phyloP scores from a whole-genome alignment of 2,113 vertebrate species.

The Odocoileus hemionus region DNA sequence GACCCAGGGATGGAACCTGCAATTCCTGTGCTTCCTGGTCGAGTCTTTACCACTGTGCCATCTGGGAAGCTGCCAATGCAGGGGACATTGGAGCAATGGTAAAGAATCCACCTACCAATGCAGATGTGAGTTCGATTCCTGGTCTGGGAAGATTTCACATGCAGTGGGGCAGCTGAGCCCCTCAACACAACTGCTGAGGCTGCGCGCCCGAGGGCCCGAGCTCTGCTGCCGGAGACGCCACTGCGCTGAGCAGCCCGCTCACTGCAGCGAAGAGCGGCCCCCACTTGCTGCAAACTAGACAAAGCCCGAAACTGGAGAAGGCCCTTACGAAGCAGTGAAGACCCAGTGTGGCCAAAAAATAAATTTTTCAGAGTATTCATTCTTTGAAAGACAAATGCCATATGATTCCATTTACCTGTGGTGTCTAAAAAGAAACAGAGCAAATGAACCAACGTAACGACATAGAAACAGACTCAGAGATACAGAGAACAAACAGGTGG shows the following conservation, averaged over 20 bases:
- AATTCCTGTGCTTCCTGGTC: not conserved
- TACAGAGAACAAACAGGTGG: not conserved
- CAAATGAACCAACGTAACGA: not conserved
- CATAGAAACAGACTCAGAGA: not conserved
- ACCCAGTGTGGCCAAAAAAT: not conserved
- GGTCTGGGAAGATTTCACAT: not conserved
- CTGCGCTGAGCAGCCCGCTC: fast-evolving
- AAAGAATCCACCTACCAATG: too few species aligned
- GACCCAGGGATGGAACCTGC: not conserved
- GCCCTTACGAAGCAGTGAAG: not conserved
- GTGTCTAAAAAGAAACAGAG: not conserved
- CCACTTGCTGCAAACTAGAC: not conserved
- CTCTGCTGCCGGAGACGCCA: not conserved
- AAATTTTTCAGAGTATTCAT: not conserved
- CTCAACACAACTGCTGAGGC: not conserved
- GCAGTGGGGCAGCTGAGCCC: not conserved
- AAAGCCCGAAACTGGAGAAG: not conserved
- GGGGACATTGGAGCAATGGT: too few species aligned
- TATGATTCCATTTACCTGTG: not conserved
- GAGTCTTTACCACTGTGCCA: not conserved
- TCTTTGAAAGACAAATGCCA: not conserved
- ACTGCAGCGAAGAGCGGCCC: not conserved
- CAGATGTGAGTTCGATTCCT: not conserved
- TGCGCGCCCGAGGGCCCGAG: not conserved
- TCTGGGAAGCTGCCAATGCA: not conserved